Base-by-base conservation (phyloP, 1,140 invertebrate genomes). In the Meloidogyne floridensis region DNA sequence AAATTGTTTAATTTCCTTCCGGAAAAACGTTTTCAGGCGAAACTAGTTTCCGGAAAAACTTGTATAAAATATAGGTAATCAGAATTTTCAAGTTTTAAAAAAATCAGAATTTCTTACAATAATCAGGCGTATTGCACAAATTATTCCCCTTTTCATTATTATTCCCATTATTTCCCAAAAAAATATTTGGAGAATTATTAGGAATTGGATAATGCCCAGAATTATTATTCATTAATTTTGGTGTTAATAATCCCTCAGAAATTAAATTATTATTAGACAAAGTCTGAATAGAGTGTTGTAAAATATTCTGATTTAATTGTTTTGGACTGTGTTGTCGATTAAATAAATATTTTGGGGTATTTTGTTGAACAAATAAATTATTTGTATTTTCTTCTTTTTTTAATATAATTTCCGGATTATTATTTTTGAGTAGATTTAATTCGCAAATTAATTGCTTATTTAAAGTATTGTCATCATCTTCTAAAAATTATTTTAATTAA, bases 201-300 rank as follows among this genome's bases (percentile, higher is more conserved):
- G 59, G 7, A 65, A n/a, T n/a, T n/a, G 59, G 7, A 65, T 65
- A 65, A 18, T 15, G 59, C 0, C 15, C 59, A 65, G 15, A n/a
- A n/a, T 65, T 59, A 10, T 15, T 59, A 59, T 59, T 59, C 13
- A 15, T 65, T n/a, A n/a, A n/a, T 65, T 65, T 65, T 65, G 59
- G 5, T n/a, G n/a, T 65, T 65, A 65, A 65, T 65, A 65, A 65
- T n/a, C 59, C 59, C 7, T 65, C 59, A 65, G 47, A 47, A 47
- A 47, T 47, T 47, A 47, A 47, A 47, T 65, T 65, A 65, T 65
- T 65, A 65, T 65, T 65, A 65, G n/a, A 65, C n/a, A 65, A 65
- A 65, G 15, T 65, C n/a, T 65, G 15, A 65, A 65, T n/a, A n/a
- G 59, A 65, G 7, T 65, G n/a, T 65, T 65, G 59, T 65, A 47